Conservation (phyloP, 2,113 vertebrate species). For the Uropsilus gracilis region DNA sequence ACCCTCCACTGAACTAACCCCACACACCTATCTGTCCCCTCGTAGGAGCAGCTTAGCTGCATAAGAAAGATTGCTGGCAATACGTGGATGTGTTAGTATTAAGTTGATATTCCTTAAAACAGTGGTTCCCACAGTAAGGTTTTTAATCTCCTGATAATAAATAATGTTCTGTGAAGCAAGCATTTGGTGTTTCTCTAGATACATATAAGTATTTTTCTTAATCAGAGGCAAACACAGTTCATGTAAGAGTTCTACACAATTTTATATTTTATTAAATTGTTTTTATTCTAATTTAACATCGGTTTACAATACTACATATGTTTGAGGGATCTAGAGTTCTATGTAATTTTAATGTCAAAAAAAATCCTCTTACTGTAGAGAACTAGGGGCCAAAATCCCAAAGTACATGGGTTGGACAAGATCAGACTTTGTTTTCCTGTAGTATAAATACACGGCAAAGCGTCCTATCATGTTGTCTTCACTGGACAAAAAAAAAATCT, state of each 20-base stretch:
- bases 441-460: background rate
- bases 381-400: background rate
- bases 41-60: background rate
- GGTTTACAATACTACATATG: too few species aligned
- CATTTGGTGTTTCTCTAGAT: background rate
- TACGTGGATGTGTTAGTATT: background rate
- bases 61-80: background rate
- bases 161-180: background rate
- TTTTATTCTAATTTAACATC: too few species aligned
- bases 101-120: background rate
- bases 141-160: background rate
- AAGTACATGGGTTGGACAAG: background rate
- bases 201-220: background rate
- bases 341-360: background rate
- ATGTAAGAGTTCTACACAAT: background rate
- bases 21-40: background rate
- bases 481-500: background rate
- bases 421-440: background rate
- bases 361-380: background rate
- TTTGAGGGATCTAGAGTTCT: background rate
- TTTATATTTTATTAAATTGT: too few species aligned
- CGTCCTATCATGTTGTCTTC: background rate
- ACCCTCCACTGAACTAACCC: background rate
- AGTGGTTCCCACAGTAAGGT: background rate
- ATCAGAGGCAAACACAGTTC: background rate